A percentile compares a stretch with the other conserved stretches of the same genome.
Conservation (phyloP, 2,888 invertebrate species). For the Chalcis sispes region DNA sequence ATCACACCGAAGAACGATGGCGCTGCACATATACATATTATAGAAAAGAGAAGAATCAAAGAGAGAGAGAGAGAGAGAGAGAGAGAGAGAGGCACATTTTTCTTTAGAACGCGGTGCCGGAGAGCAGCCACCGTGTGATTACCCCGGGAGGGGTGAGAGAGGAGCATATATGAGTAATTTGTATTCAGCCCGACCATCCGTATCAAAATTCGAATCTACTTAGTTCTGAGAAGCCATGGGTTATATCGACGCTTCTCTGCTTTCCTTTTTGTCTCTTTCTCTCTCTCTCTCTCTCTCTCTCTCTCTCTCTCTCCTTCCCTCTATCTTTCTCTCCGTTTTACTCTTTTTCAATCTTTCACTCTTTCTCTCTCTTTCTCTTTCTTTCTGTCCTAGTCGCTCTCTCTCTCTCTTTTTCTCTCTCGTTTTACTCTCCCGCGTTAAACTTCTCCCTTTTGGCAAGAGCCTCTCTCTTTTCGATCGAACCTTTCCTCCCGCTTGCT, state of each 20-base stretch:
- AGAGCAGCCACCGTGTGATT: conserved; percentile 76
- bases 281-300: conserved; percentile 29
- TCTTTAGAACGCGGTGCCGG: conserved; percentile 55
- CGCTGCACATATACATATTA: conserved; percentile 50
- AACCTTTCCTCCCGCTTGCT: conserved; percentile 56
- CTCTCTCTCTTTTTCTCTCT: conserved; percentile 30
- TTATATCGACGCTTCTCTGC: conserved; percentile 60
- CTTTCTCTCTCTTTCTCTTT: conserved; percentile 47
- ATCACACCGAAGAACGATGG: conserved; percentile 42
- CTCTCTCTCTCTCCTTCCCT: conserved; percentile 33
- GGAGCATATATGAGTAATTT: conserved; percentile 76
- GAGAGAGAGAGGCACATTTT: conserved; percentile 59
- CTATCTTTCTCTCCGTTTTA: conserved; percentile 31
- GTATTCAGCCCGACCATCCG: conserved; percentile 77
- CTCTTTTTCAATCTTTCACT: too few relatives aligned
- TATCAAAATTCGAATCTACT: conserved; percentile 77
- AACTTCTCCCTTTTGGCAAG: too few relatives aligned
- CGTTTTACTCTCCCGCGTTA: conserved; percentile 33
- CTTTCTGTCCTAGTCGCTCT: conserved; percentile 22
- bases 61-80: conserved; percentile 58
- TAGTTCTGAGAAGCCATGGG: conserved; percentile 75
- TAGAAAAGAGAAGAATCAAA: conserved; percentile 54
- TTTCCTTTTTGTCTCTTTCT: conserved; percentile 32
- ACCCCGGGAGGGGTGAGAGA: conserved; percentile 62
- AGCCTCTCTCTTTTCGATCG: conserved; percentile 49